phyloP scores from a whole-genome alignment of 2,797 vertebrate genomes.

The Platalea minor region DNA sequence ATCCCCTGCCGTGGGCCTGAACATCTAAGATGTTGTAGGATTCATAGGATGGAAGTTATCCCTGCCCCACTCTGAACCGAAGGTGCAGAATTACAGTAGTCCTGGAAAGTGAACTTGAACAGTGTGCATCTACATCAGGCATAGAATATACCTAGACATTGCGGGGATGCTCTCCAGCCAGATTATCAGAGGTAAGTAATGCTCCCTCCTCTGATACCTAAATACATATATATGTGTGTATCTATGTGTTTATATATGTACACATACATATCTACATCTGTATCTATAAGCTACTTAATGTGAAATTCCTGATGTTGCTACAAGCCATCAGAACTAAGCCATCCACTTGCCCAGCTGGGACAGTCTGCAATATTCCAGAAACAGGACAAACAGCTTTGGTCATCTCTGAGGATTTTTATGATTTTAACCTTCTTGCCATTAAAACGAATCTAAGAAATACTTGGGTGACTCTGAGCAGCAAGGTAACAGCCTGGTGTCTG shows the following conservation, averaged over 20 bases:
- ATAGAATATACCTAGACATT: neutral
- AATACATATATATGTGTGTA: neutral
- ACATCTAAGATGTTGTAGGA: neutral
- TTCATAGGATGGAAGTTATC: neutral
- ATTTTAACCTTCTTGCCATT: neutral
- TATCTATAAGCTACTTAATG: neutral
- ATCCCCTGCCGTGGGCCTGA: accelerated
- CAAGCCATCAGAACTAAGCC: neutral
- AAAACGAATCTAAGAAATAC: neutral
- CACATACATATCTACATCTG: neutral
- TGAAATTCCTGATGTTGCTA: neutral
- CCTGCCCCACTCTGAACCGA: neutral
- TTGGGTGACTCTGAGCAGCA: neutral
- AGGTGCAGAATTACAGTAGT: neutral
- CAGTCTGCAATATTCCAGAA: neutral
- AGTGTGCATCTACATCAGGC: neutral
- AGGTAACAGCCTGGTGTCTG: neutral
- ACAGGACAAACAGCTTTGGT: neutral
- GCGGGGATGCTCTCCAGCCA: neutral
- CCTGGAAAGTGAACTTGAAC: neutral
- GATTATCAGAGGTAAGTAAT: neutral
- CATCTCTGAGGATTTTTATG: neutral
- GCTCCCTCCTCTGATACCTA: neutral
- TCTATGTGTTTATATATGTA: accelerated
- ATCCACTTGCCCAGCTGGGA: neutral